A percentile compares a stretch with the other conserved stretches of the same genome.
These are phyloP conservation scores for Myotis vivesi DNA, from an alignment of 2,797 vertebrate species.

Conservation along the genomic window DNA sequence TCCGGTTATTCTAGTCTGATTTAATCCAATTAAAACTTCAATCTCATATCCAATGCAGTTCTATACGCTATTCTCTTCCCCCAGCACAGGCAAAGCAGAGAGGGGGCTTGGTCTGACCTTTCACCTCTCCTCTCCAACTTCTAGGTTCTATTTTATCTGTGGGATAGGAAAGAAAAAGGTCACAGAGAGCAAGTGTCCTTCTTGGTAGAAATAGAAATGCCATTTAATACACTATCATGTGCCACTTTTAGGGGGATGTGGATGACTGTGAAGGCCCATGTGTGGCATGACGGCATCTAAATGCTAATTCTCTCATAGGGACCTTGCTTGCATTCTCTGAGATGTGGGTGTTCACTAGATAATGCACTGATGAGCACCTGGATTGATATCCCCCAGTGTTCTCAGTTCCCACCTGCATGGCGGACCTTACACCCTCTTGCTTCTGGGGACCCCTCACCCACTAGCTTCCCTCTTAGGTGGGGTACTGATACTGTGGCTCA, in stretches of 20 bases:
- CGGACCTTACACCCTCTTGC: neutral
- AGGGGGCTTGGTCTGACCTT: neutral
- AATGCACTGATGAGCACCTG: neutral
- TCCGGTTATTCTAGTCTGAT: neutral
- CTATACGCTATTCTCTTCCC: neutral
- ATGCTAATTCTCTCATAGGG: neutral
- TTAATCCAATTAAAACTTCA: neutral
- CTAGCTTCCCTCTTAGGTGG: neutral
- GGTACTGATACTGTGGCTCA: neutral
- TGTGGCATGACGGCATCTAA: neutral
- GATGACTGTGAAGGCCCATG: neutral
- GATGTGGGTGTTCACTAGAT: neutral
- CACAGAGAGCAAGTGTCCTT: neutral
- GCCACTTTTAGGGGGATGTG: neutral
- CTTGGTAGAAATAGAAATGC: neutral
- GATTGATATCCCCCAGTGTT: neutral
- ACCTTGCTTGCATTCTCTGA: neutral
- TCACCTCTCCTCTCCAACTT: neutral
- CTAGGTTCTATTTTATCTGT: neutral
- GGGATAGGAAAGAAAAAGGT: neutral
- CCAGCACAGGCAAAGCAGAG: no score
- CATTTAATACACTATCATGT: neutral
- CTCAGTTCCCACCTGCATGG: neutral
- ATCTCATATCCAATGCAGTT: neutral
- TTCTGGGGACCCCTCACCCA: neutral